Percentiles rank a stretch among this genome's conserved stretches.
These are phyloP conservation scores for Drosophila neocordata DNA, from an alignment of 1,140 invertebrate species.

Conservation along the genomic window DNA sequence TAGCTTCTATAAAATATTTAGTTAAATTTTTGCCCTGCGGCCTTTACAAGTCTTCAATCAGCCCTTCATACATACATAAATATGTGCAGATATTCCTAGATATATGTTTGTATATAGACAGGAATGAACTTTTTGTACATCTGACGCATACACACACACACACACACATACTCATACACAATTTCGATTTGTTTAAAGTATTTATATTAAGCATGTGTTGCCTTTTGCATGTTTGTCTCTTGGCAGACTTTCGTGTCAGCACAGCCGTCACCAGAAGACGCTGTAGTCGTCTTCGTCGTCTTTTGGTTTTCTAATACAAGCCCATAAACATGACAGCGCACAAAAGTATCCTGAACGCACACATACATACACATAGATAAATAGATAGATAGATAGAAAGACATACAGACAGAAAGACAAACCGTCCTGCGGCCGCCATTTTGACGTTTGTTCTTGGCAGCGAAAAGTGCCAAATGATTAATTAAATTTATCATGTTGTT, in stretches of 20 bases:
- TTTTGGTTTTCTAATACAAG: slow-evolving; percentile 32
- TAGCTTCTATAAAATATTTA: too few relatives aligned
- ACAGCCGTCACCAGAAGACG: slow-evolving; percentile 58
- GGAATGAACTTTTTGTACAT: slow-evolving; percentile 70
- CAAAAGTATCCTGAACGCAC: slow-evolving; percentile 26
- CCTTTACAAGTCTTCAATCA: background rate
- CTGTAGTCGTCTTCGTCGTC: slow-evolving; percentile 6
- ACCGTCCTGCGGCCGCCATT: slow-evolving; percentile 53
- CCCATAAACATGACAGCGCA: slow-evolving; percentile 37
- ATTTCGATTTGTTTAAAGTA: slow-evolving; percentile 77
- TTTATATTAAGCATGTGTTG: slow-evolving; percentile 51
- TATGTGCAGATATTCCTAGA: background rate
- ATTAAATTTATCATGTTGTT: slow-evolving; percentile 79
- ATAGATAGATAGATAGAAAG: background rate
- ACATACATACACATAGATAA: background rate
- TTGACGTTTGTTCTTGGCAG: slow-evolving; percentile 64
- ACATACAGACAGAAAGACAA: background rate
- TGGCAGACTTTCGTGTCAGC: slow-evolving; percentile 55
- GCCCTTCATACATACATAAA: background rate
- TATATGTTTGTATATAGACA: slow-evolving; percentile 18
- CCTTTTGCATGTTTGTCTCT: slow-evolving; percentile 52
- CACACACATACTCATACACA: slow-evolving; percentile 12
- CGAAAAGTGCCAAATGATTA: slow-evolving; percentile 59
- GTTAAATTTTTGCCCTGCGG: background rate
- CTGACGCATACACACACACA: slow-evolving; percentile 52